Evolutionary conservation across 2,888 invertebrate species (phyloP).

Genomic region (Cloeon dipterum): DNA sequence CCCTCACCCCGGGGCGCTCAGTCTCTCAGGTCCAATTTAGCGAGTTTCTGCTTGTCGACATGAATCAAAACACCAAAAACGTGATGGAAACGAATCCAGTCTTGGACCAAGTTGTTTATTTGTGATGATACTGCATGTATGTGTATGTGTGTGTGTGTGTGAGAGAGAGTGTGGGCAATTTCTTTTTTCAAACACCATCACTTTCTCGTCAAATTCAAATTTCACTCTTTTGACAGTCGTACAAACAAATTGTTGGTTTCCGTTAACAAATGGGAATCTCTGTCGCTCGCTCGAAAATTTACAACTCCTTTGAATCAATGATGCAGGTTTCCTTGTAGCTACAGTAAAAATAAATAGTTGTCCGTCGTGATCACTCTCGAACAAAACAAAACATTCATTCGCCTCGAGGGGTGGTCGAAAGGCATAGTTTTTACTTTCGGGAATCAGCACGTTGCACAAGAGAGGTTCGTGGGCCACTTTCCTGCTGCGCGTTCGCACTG

Average conservation of each 20-base stretch:
- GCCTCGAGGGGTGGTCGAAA: too few relatives aligned
- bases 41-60: too few relatives aligned
- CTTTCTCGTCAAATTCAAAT: background rate
- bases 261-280: background rate
- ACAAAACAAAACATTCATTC: too few relatives aligned
- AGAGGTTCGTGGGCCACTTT: too few relatives aligned
- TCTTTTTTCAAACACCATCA: background rate
- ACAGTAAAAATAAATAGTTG: slow-evolving; percentile 1
- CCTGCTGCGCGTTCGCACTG: too few relatives aligned
- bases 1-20: too few relatives aligned
- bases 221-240: background rate
- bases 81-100: background rate
- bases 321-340: slow-evolving; percentile 1
- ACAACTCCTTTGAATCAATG: background rate
- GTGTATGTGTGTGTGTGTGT: background rate
- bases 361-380: too few relatives aligned
- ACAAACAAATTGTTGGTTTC: background rate
- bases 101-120: too few relatives aligned
- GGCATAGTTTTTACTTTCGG: too few relatives aligned
- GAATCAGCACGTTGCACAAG: too few relatives aligned
- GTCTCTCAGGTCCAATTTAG: too few relatives aligned
- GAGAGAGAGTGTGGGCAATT: background rate
- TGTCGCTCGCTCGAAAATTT: background rate
- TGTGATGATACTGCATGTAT: background rate
- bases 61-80: slow-evolving; percentile 1